Evolutionary conservation across 2,797 vertebrate genomes (phyloP).

Genomic region (Mionectes olivaceus): DNA sequence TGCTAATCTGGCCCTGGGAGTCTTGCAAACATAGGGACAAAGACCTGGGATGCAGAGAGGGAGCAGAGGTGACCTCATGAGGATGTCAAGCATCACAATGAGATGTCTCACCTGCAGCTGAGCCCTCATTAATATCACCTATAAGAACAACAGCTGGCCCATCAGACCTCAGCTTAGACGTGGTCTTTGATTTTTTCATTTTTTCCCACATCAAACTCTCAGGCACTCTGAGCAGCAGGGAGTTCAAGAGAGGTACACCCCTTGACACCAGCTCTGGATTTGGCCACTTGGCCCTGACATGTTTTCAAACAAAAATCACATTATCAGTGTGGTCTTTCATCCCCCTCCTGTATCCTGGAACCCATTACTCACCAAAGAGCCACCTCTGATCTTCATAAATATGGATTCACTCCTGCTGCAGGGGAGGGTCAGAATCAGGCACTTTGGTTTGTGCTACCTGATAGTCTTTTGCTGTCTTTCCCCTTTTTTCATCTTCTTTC

Average conservation of each 20-base stretch:
- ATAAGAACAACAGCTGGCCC: neutral
- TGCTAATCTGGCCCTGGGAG: neutral
- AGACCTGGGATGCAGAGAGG: neutral
- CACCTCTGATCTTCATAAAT: neutral
- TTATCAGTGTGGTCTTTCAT: neutral
- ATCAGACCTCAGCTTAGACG: neutral
- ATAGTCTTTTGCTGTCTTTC: neutral
- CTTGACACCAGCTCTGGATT: neutral
- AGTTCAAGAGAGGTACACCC: neutral
- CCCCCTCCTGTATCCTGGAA: neutral
- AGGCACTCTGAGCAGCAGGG: neutral
- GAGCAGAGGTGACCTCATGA: neutral
- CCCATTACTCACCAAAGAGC: neutral
- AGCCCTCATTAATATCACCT: neutral
- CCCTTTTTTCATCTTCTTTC: neutral
- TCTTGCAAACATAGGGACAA: accelerated
- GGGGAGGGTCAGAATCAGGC: neutral
- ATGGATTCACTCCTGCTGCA: neutral
- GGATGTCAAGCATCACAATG: accelerated
- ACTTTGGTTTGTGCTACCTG: accelerated
- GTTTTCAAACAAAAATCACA: neutral
- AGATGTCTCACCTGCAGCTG: neutral
- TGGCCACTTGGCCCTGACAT: neutral
- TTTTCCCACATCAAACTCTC: neutral
- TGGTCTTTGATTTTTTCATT: neutral